Base-by-base conservation (phyloP, 2,113 vertebrate species). In the Galeopterus variegatus region DNA sequence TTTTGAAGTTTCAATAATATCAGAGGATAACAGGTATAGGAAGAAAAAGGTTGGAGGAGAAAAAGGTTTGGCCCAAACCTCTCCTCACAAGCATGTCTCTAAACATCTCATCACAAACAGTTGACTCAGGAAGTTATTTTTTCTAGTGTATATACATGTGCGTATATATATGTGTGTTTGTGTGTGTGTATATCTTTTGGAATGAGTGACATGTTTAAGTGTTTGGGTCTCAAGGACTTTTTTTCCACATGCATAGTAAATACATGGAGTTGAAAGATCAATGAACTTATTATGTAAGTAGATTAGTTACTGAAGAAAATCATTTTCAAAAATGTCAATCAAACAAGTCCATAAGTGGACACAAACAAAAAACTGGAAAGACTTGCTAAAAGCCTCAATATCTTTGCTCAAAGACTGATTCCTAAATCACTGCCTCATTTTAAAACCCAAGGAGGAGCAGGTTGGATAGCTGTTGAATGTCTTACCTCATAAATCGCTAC, bases 401-500 rank as follows among this genome's bases (percentile, higher is more conserved):
- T 82, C 82, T 92, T 81, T n/a, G 28, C 31, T 67, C 54, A 88
- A n/a, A 95, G 24, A 84, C 62, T 79, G 31, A 76, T 60, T 82
- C 36, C 9, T 89, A 91, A 87, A 12, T 92, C 33, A 54, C 17
- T 92, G 12, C 28, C 8, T 64, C 10, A n/a, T 84, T 96, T 96
- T 80, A 80, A 93, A 97, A 89, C 3, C 19, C 9, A 69, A 96
- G 60, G 92, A 86, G 23, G 31, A 88, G 14, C 10, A 82, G n/a
- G 82, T 86, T 88, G 58, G 64, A 92, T 64, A 95, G 13, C 11
- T 58, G 1, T 60, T 88, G 41, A 26, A 60, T 94, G 76, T n/a
- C 81, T 45, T 94, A 96, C 97, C 91, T 97, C 93, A 56, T 98
- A 98, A 73, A 97, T 96, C 1, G 67, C 93, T 95, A 94, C 70